Conservation (phyloP, 2,797 vertebrate species). For the Meriones psammophilus region DNA sequence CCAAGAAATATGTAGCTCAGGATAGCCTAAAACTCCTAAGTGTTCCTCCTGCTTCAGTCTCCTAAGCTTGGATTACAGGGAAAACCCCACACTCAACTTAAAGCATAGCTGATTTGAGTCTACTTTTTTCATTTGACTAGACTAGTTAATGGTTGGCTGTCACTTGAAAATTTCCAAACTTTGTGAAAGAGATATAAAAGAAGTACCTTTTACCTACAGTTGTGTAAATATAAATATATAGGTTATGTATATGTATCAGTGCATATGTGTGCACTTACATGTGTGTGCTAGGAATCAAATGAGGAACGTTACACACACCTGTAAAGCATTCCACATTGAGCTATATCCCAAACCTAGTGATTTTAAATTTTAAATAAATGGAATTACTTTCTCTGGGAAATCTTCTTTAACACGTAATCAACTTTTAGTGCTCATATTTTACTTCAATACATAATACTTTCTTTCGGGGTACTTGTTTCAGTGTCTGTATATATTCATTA, state of each 20-base stretch:
- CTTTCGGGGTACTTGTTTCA: neutral
- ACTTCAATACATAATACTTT: conserved; percentile 40
- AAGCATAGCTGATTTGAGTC: neutral
- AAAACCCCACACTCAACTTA: neutral
- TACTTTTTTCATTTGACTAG: neutral
- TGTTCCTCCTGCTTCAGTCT: neutral
- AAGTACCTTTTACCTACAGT: neutral
- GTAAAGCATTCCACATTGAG: neutral
- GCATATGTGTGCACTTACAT: neutral
- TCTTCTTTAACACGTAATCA: conserved; percentile 2
- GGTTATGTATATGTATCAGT: neutral
- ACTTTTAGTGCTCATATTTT: neutral
- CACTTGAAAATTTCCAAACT: neutral
- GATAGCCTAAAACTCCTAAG: neutral
- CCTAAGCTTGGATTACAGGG: neutral
- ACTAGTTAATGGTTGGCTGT: neutral
- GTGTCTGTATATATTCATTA: neutral
- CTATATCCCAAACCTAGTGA: neutral
- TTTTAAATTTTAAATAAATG: conserved; percentile 40
- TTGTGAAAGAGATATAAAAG: conserved; percentile 14
- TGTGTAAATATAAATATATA: neutral
- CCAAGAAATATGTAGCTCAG: neutral
- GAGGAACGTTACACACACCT: neutral
- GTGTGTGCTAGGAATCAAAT: neutral
- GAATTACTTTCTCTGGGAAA: conserved; percentile 10